phyloP scores from a whole-genome alignment of 53 echinoderm and acorn worm species.

The Arbacia lixula region DNA sequence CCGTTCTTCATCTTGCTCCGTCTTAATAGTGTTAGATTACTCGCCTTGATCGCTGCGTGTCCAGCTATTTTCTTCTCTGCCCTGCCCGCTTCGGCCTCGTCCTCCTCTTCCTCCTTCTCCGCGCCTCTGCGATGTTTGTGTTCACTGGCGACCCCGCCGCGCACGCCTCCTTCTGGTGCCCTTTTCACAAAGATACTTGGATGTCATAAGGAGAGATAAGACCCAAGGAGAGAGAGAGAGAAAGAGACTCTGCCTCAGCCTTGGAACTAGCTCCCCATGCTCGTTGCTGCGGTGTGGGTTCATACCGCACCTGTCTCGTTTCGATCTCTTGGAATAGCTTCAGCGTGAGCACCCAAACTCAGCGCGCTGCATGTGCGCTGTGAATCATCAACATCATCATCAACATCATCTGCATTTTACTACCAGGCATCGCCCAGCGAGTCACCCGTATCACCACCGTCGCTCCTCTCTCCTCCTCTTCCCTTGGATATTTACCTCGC shows the following conservation, averaged over 20 bases:
- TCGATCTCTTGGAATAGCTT: slow-evolving; percentile 39
- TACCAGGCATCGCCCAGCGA: slow-evolving; percentile 24
- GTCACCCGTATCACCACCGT: background rate
- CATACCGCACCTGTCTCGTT: slow-evolving; percentile 21
- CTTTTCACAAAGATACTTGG: slow-evolving; percentile 20
- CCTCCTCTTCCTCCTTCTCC: slow-evolving; percentile 9
- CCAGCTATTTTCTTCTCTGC: no score
- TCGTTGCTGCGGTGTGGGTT: background rate
- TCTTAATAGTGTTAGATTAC: no score
- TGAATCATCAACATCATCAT: slow-evolving; percentile 15
- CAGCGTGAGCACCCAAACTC: slow-evolving; percentile 24
- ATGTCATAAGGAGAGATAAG: slow-evolving; percentile 46
- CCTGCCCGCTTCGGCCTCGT: background rate
- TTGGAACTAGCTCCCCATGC: slow-evolving; percentile 8
- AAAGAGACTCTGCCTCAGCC: slow-evolving; percentile 7
- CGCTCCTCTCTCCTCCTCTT: background rate
- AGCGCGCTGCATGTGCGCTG: slow-evolving; percentile 37
- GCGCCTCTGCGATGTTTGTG: background rate
- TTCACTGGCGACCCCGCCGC: slow-evolving; percentile 28
- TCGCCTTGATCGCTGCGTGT: no score
- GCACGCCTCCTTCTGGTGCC: slow-evolving; percentile 19
- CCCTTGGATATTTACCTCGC: slow-evolving; percentile 21
- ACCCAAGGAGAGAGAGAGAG: background rate
- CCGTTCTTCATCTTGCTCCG: slow-evolving; percentile 5
- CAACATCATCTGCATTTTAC: slow-evolving; percentile 2